Base-by-base conservation (phyloP, 2,113 vertebrate species). In the Pipra filicauda region DNA sequence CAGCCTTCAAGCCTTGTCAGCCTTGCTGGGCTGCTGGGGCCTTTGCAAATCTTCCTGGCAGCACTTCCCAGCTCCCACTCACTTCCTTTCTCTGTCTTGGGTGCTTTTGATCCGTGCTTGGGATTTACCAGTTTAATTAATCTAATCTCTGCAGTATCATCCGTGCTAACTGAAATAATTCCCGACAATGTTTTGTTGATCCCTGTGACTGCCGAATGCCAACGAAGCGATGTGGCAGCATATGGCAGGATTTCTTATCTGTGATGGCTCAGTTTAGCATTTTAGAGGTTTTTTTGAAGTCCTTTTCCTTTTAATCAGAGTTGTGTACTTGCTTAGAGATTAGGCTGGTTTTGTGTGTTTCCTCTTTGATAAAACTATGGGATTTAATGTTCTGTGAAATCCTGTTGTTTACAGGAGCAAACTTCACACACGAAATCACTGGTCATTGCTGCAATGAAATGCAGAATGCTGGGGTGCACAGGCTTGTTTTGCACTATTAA, bases 121-220 rank as follows among this genome's bases (percentile, higher is more conserved):
- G 94, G 91, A 90, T 95, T 97, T 96, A 83, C 96, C 26, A 13
- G 26, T 96, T 97, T 98, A 98, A 98, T 98, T 96, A 97, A 97
- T 97, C 90, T 96, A 89, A 98, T 96, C 96, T 97, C 86, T 24
- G 81, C 88, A 74, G 80, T 59, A 57, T 62, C 93, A 79, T 93
- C 91, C 78, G 18, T 66, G 70, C 81, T 94, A 89, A 92, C 88
- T 62, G 83, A 93, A 96, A 93, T 97, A 58, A 96, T 97, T 96
- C 97, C 91, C 81, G 93, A 94, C 86, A 74, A 69, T 55, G 91
- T 87, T 94, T 83, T 81, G 57, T 65, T 97, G 94, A 96, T 95
- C 90, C 70, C 83, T 62, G 51, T 44, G 93, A 85, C 52, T 67
- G 69, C 78, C 8, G 67, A 71, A 57, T 77, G 86, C 76, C 79